phyloP scores from a whole-genome alignment of 2,888 invertebrate genomes.

The Limnephilus auricula region DNA sequence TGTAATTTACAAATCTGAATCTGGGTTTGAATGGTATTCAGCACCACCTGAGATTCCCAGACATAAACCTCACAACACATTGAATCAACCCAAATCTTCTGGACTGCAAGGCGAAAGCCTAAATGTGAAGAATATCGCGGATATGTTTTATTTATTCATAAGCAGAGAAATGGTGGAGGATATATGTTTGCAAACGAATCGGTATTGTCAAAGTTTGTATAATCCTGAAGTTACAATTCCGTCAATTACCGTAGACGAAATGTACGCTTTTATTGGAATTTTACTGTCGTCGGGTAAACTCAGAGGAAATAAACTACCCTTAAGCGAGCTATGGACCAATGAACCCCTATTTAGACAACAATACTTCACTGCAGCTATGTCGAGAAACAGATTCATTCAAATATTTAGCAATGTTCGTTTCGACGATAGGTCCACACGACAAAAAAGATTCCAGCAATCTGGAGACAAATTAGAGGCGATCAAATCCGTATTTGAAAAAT shows the following conservation, averaged over 20 bases:
- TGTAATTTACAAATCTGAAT: neutral
- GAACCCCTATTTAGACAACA: conserved; percentile 54
- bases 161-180: neutral
- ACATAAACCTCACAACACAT: neutral
- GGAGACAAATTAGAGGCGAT: conserved; percentile 37
- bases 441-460: conserved; percentile 28
- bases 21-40: neutral
- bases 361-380: conserved; percentile 57
- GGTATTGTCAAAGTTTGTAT: neutral
- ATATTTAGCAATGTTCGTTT: conserved; percentile 55
- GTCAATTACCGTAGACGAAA: neutral
- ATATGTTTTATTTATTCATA: conserved; percentile 3
- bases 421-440: conserved; percentile 46
- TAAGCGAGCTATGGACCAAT: conserved; percentile 55
- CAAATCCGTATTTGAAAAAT: conserved; percentile 33
- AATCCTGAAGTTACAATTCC: neutral
- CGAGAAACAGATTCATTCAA: conserved; percentile 52
- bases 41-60: neutral
- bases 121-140: neutral
- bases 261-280: neutral
- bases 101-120: neutral
- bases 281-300: neutral
- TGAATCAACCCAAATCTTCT: neutral
- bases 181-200: neutral
- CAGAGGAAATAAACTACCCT: neutral